Evolutionary conservation across 2,888 invertebrate species (phyloP), one percentile per base, ranked within the genome.

Genomic region (Loripinus fragilis): DNA sequence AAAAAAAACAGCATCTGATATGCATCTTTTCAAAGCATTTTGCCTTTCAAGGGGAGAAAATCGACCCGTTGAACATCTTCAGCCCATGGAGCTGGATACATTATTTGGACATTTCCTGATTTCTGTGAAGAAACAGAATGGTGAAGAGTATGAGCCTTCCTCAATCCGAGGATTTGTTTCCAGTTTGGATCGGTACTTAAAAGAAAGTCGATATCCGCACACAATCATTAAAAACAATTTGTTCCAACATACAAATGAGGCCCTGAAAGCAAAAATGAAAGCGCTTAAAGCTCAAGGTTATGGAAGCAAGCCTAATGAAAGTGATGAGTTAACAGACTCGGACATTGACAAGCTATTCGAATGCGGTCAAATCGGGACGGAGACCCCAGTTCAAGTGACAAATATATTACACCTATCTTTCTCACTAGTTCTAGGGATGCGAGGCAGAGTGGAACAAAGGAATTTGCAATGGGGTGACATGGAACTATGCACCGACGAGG

Each of bases 371-470:
- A 35, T 75, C 5, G 69, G 70, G 15, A 25, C 17, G 1, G 20
- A 50, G 12, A 33, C 5, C 17, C 68, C 60, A 12, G 5, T 7
- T 15, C 38, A 69, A n/a, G 33, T 71, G n/a, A 30, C 71, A 0
- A 70, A 76, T 41, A n/a, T 65, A 15, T 41, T 71, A 8, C 66
- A 71, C 17, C 1, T 66, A 20, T 64, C 25, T 2, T 76, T 70
- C 33, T 71, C 76, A 10, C 33, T 71, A 3, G 35, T 71, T 17
- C 38, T 76, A 17, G 76, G 76, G 41, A 76, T 76, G 66, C 55
- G 76, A 28, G 71, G 71, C 33, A 52, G 72, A 3, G 65, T 28
- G 42, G 72, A 72, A 45, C 72, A 72, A 28, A 33, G 60, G 30
- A 20, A 50, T 10, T 67, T 73, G 28, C 66, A 48, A 50, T 73